Evolutionary conservation across 2,797 vertebrate species (phyloP).

Genomic region (Myotis daubentonii): DNA sequence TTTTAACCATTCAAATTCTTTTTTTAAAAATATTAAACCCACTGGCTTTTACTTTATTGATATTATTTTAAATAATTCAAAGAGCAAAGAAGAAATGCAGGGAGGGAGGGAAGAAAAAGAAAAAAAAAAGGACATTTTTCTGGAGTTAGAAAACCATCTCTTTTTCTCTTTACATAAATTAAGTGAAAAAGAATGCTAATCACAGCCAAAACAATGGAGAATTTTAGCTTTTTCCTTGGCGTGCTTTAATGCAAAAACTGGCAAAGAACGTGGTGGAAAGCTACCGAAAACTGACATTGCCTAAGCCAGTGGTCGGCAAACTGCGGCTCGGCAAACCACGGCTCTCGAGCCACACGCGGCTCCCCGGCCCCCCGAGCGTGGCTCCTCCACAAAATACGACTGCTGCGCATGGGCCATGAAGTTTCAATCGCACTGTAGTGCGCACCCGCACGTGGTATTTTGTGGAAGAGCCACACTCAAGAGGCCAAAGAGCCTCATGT

Average conservation of each 20-base stretch:
- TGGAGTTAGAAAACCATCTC: neutral
- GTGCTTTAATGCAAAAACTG: conserved; percentile 47
- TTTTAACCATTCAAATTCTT: neutral
- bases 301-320: no score
- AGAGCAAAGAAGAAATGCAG: neutral
- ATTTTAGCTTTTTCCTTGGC: conserved; percentile 27
- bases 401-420: no score
- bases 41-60: conserved; percentile 9
- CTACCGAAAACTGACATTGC: conserved; percentile 49
- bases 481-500: no score
- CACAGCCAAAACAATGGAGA: conserved; percentile 6
- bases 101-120: neutral
- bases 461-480: no score
- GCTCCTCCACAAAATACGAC: no score
- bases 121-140: neutral
- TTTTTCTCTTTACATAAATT: conserved; percentile 52
- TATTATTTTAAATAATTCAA: conserved; percentile 53
- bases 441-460: no score
- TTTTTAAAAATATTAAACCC: conserved; percentile 28
- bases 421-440: no score
- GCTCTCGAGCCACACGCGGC: no score
- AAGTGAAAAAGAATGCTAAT: neutral
- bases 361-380: no score
- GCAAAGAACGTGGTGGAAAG: conserved; percentile 15
- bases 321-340: no score